Base-by-base conservation (phyloP, 2,888 invertebrate genomes). In the Epinotia demarniana region DNA sequence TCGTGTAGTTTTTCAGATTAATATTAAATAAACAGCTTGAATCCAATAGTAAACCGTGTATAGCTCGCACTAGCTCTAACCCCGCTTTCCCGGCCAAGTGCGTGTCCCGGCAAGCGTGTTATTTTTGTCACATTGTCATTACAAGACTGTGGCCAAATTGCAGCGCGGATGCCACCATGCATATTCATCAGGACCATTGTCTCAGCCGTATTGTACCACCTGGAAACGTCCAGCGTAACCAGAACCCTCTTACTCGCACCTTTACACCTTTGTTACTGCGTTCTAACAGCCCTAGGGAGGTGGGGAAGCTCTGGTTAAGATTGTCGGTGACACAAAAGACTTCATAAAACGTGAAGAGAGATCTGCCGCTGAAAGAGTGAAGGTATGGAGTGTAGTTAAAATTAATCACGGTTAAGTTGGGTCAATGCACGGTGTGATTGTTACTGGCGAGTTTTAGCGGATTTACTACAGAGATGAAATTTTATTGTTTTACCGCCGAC, bases 71-170 rank as follows among this genome's bases (percentile, higher is more conserved):
- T 19, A 55, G 27, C 61, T 39, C 12, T 18, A 19, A n/a, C 53
- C 61, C 73, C 67, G 74, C 64, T 77, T 77, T 72, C 43, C 58
- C 11, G 23, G 69, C 75, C 66, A 61, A 78, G 77, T 78, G 76
- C 75, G 77, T 75, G 70, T 19, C 69, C 62, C 70, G 67, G 73
- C 77, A 82, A 83, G 85, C 83, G 83, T 86, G 89, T 90, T 91
- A 92, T 92, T 92, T 92, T 90, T 87, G 91, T 90, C 90, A 89
- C 93, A 91, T 89, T 92, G 92, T 92, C 91, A 92, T 92, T 89
- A 91, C 89, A 87, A 89, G 89, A 89, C 87, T 86, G 88, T 88
- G 87, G 84, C 90, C 91, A 91, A 92, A 93, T 93, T 92, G 93
- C 92, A 89, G 81, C 85, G 82, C 79, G 72, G 90, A 88, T 89